Evolutionary conservation across 2,113 vertebrate species (phyloP).

Genomic region (Cynopterus brachyotis): DNA sequence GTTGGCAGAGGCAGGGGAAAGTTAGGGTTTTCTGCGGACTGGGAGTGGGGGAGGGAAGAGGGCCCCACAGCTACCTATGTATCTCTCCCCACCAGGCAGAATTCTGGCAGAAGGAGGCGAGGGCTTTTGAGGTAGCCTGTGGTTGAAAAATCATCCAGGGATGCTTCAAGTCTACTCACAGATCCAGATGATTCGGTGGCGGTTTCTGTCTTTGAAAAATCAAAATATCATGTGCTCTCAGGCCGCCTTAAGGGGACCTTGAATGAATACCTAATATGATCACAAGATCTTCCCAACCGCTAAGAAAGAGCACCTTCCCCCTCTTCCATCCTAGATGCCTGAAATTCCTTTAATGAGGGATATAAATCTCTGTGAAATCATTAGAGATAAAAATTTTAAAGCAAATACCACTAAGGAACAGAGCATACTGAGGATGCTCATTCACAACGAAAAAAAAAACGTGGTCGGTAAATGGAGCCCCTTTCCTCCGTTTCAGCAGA

Average conservation of each 20-base stretch:
- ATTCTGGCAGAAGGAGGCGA: not conserved
- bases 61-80: not conserved
- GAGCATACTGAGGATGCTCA: not conserved
- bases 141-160: not conserved
- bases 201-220: not conserved
- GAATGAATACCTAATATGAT: not conserved
- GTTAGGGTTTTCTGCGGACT: not conserved
- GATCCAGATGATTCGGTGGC: not conserved
- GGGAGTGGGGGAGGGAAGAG: not conserved
- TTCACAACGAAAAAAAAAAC: not conserved
- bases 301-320: not conserved
- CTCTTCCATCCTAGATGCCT: not conserved
- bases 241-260: not conserved
- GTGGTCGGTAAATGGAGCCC: not conserved
- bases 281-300: not conserved
- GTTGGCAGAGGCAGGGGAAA: conserved; percentile 42
- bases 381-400: not conserved
- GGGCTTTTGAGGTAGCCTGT: not conserved
- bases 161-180: not conserved
- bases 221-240: not conserved
- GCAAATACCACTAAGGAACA: not conserved
- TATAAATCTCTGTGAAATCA: not conserved
- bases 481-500: not conserved
- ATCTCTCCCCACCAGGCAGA: not conserved
- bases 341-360: not conserved